These are phyloP conservation scores for Odontamblyopus rebecca DNA, from an alignment of 2,797 vertebrate species.

Conservation along the genomic window DNA sequence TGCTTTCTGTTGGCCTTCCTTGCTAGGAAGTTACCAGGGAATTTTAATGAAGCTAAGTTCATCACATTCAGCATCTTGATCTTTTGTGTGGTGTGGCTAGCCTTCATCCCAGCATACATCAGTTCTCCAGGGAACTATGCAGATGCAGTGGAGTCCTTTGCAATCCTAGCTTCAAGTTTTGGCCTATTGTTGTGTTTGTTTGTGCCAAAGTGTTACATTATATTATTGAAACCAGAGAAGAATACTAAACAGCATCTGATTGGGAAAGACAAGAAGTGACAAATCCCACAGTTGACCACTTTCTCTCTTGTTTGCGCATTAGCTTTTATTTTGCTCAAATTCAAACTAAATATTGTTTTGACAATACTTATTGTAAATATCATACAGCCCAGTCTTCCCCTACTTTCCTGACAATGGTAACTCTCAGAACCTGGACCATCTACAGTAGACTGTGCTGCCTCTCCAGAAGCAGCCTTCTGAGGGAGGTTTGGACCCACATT, in stretches of 20 bases:
- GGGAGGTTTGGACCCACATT: too few relatives aligned
- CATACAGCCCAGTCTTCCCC: too few relatives aligned
- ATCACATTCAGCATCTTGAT: constrained; percentile 82
- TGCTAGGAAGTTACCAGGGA: constrained; percentile 73
- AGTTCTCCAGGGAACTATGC: constrained; percentile 77
- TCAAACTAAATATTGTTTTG: too few relatives aligned
- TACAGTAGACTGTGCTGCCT: too few relatives aligned
- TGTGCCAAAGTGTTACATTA: constrained; percentile 75
- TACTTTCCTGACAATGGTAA: too few relatives aligned
- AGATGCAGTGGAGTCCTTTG: constrained; percentile 78
- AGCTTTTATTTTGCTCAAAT: too few relatives aligned
- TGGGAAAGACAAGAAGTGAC: constrained; percentile 55
- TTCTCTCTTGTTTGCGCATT: too few relatives aligned
- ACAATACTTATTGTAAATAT: too few relatives aligned
- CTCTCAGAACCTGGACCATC: too few relatives aligned
- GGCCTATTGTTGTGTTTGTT: constrained; percentile 74
- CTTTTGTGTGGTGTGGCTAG: constrained; percentile 79
- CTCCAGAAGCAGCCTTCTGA: too few relatives aligned
- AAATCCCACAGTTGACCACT: background rate
- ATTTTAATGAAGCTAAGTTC: constrained; percentile 79
- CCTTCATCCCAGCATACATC: constrained; percentile 80
- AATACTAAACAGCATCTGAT: constrained; percentile 76
- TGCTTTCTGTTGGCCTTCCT: constrained; percentile 77
- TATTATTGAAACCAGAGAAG: constrained; percentile 72
- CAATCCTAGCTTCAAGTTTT: constrained; percentile 76